A percentile compares a stretch with the other conserved stretches of the same genome.
phyloP scores from a whole-genome alignment of 2,797 vertebrate genomes.

The Premnoplex brunnescens region DNA sequence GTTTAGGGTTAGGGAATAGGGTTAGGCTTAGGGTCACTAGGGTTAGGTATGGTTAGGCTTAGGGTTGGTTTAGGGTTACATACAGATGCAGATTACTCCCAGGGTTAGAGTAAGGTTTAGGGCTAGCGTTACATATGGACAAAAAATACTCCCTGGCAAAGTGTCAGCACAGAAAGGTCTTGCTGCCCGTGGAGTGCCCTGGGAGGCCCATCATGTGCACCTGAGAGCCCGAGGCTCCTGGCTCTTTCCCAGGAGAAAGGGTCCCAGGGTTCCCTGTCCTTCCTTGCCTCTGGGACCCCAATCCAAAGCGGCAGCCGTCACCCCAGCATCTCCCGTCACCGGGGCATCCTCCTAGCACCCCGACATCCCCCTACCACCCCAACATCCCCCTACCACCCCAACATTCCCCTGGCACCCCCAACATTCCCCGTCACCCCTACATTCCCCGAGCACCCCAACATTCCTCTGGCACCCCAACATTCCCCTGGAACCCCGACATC shows the following conservation, averaged over 20 bases:
- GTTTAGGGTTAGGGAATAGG: no score
- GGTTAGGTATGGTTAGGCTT: no score
- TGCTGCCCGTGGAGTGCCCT: background rate
- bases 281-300: no score
- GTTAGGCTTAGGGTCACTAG: no score
- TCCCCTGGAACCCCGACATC: background rate
- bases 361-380: fast-evolving
- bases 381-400: fast-evolving
- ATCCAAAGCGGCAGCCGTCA: background rate
- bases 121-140: no score
- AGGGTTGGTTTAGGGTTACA: no score
- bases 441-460: background rate
- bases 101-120: no score
- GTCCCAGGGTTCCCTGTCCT: background rate
- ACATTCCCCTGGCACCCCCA: background rate
- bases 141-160: background rate
- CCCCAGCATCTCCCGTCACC: background rate
- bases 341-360: no score
- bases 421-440: fast-evolving
- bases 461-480: background rate
- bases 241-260: background rate
- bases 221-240: background rate
- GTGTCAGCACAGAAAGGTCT: background rate
- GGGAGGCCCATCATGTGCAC: background rate
- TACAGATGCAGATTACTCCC: no score